Base-by-base conservation (phyloP, 2,797 vertebrate genomes). In the Sebastes minor region DNA sequence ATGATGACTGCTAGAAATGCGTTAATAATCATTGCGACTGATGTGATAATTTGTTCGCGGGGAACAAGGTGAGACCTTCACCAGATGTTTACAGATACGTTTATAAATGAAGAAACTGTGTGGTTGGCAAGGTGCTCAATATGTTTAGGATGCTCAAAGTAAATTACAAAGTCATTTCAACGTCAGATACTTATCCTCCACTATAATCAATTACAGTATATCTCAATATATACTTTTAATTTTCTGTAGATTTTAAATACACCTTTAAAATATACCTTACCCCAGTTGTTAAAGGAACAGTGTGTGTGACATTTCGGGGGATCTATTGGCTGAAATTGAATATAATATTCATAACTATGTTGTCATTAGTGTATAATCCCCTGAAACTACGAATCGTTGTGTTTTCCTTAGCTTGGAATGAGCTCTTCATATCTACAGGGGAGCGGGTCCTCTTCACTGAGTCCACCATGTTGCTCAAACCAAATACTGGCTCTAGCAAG, bases 241-340 rank as follows among this genome's bases (percentile, higher is more conserved):
- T 38, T 38, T 38, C 35, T 2, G 35, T 14, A 22, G 10, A 18
- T 33, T 67, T 67, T 32, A 30, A 65, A 76, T 22, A 59, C 2
- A 46, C 14, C 25, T 28, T 62, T 33, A 38, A 38, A 38, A 38
- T 38, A 38, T 0, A 38, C 35, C 12, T 0, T 38, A 38, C 12
- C 35, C 35, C 12, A 13, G 35, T 38, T 38, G 35, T 38, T 38
- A 33, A 62, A 42, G 38, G 38, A 42, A 1, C 35, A 38, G 35
- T 13, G 35, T 25, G 23, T 42, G 38, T 42, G 1, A 16, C 6
- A 42, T 1, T 42, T 16, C 0, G 0, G 38, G 38, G 38, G 38
- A 42, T 42, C 14, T 42, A 42, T 0, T 42, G 5, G 38, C 38
- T 0, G 38, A 16, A 42, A 42, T 42, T 14, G 14, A 42, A 42